Evolutionary conservation across 30 jellyfish, hydroid and myxozoan species (phyloP), one percentile per base, ranked within the genome.

Genomic region (Aurelia aurita complex sp. Pacific): DNA sequence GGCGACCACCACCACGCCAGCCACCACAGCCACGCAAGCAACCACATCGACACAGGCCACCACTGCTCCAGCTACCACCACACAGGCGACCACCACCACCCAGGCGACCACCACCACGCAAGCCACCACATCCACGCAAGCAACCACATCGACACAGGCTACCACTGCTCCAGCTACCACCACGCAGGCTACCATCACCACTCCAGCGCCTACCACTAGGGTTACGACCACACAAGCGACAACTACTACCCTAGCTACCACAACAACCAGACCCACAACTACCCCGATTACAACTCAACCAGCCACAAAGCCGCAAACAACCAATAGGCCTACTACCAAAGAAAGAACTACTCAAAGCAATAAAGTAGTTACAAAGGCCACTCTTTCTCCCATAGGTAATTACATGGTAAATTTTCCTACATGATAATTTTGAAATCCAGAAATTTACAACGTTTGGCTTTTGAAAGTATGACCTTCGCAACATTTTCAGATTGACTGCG

Each of bases 211-310:
- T 2, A 73, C 92, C 34, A 38, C 70, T 0, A 9, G 86, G 60
- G 29, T 90, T 2, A 73, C 86, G 14, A 51, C 91, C 38, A 76
- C 91, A 79, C 82, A 80, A 16, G 54, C 86, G 4, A 60, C 89
- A 36, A 52, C 89, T 14, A 53, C 85, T 16, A 52, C 96, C 18
- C 53, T 32, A 36, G 61, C 34, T 19, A 7, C 95, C 13, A 64
- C 90, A 69, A 36, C 89, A 63, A 35, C 90, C 5, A n/a, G 69
- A 29, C 63, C 90, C 8, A 87, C 90, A 1, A 79, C 81, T 52
- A 62, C 57, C 57, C 57, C 57, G 14, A 9, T 14, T 7, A 46
- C 57, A 9, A 46, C 57, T 46, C 57, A 46, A 46, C 57, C 57
- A 46, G 8, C 57, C 57, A 46, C 57, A 46, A 46, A 46, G 8